Evolutionary conservation across 2,113 vertebrate species (phyloP), one percentile per base, ranked within the genome.

Genomic region (Cyprinodon variegatus): DNA sequence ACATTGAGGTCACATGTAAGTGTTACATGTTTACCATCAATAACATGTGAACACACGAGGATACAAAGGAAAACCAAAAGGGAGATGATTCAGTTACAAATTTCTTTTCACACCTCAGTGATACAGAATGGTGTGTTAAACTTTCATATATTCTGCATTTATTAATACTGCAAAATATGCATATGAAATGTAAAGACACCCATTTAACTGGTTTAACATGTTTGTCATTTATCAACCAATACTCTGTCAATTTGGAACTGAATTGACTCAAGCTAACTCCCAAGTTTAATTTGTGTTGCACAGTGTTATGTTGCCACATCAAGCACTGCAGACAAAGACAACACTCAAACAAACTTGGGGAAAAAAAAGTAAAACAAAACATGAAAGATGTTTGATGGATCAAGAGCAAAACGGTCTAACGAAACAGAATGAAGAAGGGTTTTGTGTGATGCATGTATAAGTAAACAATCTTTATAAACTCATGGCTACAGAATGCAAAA

Each of bases 31-130:
- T 72, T 68, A 59, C n/a, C 79, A 61, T 50, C 57, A 22, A 36
- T 53, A 60, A 74, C 86, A 89, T 87, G 84, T 83, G 75, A 61
- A 75, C 86, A 95, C 74, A 92, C 90, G 72, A 36, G 61, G 79
- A 87, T 53, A 75, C 37, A 10, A 70, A 37, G 66, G 70, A 8
- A 64, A 83, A 84, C 57, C 15, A 36, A 81, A 86, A 78, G 29
- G 13, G 9, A 36, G 41, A 20, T 75, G 78, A 89, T 86, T 90
- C 88, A 89, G 83, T 79, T 83, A 15, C 79, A 88, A 77, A 80
- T 29, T 77, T 6, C 61, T 64, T 73, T 8, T 22, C 13, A 84
- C 57, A 70, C 40, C 63, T 9, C 22, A 40, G 11, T 9, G 10
- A 57, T 4, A 10, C 11, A 68, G 29, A 20, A 37, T 11, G 62